Evolutionary conservation across 2,797 vertebrate genomes (phyloP).

Genomic region (Catharus ustulatus): DNA sequence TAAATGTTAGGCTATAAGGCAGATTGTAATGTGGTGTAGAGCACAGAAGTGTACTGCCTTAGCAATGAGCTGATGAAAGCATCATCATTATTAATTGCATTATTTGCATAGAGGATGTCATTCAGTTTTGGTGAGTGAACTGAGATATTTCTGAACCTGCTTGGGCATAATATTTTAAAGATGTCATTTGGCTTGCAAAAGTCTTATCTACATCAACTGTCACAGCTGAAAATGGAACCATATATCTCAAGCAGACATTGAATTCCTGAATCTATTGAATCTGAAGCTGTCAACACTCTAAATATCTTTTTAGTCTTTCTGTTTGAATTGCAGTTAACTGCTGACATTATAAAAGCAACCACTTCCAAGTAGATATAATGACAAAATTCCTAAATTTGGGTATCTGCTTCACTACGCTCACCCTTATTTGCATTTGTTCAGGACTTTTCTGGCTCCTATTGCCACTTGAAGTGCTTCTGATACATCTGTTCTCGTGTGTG

Average conservation of each 20-base stretch:
- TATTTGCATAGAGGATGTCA: background rate
- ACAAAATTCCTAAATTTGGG: background rate
- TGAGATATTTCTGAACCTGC: background rate
- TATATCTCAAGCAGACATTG: background rate
- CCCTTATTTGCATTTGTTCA: background rate
- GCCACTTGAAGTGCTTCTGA: background rate
- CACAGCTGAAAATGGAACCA: background rate
- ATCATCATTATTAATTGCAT: background rate
- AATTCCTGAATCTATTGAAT: background rate
- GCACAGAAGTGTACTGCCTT: background rate
- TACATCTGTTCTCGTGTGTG: background rate
- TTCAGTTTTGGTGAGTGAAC: background rate
- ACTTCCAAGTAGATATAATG: background rate
- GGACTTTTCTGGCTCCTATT: background rate
- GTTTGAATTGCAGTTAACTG: background rate
- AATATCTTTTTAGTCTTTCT: background rate
- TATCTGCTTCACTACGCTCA: background rate
- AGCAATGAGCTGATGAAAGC: background rate
- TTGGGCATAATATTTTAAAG: background rate
- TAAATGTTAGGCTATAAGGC: background rate
- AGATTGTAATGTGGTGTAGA: background rate
- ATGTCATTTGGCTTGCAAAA: background rate
- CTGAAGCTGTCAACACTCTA: background rate
- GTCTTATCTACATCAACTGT: background rate
- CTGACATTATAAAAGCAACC: background rate